Evolutionary conservation across 2,888 invertebrate species (phyloP).

Genomic region (Cenopis cana): DNA sequence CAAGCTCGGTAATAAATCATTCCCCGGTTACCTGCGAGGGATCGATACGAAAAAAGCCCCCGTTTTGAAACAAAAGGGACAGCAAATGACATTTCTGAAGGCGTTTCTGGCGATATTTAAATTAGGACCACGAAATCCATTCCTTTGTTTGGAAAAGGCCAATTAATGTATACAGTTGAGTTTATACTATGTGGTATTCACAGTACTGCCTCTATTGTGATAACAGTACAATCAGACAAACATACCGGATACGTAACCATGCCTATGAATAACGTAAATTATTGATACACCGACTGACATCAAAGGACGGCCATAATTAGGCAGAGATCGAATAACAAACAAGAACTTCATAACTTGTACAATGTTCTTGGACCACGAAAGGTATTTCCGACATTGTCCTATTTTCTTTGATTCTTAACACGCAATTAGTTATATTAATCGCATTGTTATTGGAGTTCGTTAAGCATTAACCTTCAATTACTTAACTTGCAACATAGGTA

Average conservation of each 20-base stretch:
- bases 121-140: slow-evolving; percentile 38
- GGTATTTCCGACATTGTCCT: slow-evolving; percentile 23
- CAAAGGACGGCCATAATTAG: slow-evolving; percentile 34
- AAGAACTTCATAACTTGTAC: slow-evolving; percentile 31
- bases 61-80: slow-evolving; percentile 74
- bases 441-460: neutral
- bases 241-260: slow-evolving; percentile 1
- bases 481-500: neutral
- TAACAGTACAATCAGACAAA: slow-evolving; percentile 9
- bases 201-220: slow-evolving; percentile 24
- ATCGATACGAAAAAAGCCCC: slow-evolving; percentile 76
- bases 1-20: slow-evolving; percentile 82
- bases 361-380: slow-evolving; percentile 24
- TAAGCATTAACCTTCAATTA: neutral
- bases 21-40: slow-evolving; percentile 79
- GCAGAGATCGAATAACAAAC: slow-evolving; percentile 26
- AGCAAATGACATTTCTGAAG: slow-evolving; percentile 69
- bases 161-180: slow-evolving; percentile 31
- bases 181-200: slow-evolving; percentile 8
- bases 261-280: slow-evolving; percentile 13
- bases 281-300: slow-evolving; percentile 28
- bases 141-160: slow-evolving; percentile 32
- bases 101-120: slow-evolving; percentile 52
- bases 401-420: slow-evolving; percentile 17
- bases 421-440: slow-evolving; percentile 1